phyloP scores from a whole-genome alignment of 2,888 invertebrate species.

The Galerucella nymphaeae region DNA sequence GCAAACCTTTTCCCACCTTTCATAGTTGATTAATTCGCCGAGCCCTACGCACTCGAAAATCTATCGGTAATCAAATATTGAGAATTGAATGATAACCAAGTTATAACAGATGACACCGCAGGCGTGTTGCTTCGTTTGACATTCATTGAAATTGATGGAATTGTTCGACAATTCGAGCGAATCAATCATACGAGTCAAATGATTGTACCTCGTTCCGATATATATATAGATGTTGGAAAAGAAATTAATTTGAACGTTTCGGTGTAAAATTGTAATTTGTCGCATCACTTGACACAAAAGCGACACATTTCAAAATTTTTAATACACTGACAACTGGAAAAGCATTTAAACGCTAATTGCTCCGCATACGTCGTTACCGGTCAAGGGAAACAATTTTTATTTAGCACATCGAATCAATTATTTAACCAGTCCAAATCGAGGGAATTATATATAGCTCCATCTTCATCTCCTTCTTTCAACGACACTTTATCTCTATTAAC shows the following conservation, averaged over 20 bases:
- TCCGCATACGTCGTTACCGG: background rate
- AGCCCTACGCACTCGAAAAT: constrained; percentile 23
- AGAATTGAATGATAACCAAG: constrained; percentile 42
- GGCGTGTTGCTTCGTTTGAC: constrained; percentile 43
- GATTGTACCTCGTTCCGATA: constrained; percentile 29
- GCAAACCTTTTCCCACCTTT: constrained; percentile 24
- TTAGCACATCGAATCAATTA: too few species aligned
- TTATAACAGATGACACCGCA: constrained; percentile 42
- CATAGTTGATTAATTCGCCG: constrained; percentile 24
- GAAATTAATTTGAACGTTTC: constrained; percentile 37
- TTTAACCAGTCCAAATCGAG: background rate
- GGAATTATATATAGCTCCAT: background rate
- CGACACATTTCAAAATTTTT: constrained; percentile 37
- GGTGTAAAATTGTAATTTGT: constrained; percentile 41
- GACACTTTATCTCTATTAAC: background rate
- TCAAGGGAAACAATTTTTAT: background rate
- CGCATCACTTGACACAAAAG: constrained; percentile 40
- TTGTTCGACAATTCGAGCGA: constrained; percentile 42
- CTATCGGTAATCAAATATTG: constrained; percentile 36
- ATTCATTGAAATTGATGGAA: constrained; percentile 50
- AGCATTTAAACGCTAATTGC: constrained; percentile 47
- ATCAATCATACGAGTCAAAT: constrained; percentile 44
- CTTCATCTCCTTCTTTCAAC: background rate
- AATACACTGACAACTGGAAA: constrained; percentile 44
- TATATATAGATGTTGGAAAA: constrained; percentile 38